Conservation (phyloP, 37 sponge, comb jelly and placozoan species). For the Axinella damicornis region DNA sequence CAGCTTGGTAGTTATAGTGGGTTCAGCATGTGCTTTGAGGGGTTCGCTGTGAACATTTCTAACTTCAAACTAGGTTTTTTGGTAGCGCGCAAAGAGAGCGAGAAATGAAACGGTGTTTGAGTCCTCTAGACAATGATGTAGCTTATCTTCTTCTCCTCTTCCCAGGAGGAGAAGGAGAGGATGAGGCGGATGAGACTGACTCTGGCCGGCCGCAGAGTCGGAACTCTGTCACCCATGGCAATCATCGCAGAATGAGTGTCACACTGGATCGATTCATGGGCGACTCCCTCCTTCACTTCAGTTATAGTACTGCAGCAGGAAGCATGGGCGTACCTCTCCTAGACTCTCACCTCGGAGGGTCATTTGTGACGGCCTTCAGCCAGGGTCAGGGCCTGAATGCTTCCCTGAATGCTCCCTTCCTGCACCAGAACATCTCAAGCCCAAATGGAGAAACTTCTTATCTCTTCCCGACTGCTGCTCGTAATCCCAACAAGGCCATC, state of each 20-base stretch:
- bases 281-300: conserved; percentile 71
- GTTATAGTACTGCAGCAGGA: conserved; percentile 48
- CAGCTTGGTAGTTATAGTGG: too few relatives aligned
- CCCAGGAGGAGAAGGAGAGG: not conserved
- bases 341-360: conserved; percentile 50
- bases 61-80: too few relatives aligned
- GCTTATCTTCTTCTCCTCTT: not conserved
- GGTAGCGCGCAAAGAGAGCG: too few relatives aligned
- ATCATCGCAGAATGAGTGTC: not conserved
- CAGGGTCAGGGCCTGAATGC: conserved; percentile 45
- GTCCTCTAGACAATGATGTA: too few relatives aligned
- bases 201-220: not conserved
- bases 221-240: too few relatives aligned
- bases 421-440: conserved; percentile 48
- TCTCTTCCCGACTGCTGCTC: conserved; percentile 81
- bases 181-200: not conserved
- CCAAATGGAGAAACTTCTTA: not conserved
- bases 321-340: not conserved
- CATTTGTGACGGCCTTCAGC: conserved; percentile 78
- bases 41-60: too few relatives aligned
- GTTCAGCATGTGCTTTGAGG: too few relatives aligned
- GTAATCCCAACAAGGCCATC: conserved; percentile 93
- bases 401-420: conserved; percentile 69
- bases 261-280: conserved; percentile 58
- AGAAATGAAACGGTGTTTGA: too few relatives aligned